Evolutionary conservation across 2,113 vertebrate genomes (phyloP).

Genomic region (Centropus bengalensis): DNA sequence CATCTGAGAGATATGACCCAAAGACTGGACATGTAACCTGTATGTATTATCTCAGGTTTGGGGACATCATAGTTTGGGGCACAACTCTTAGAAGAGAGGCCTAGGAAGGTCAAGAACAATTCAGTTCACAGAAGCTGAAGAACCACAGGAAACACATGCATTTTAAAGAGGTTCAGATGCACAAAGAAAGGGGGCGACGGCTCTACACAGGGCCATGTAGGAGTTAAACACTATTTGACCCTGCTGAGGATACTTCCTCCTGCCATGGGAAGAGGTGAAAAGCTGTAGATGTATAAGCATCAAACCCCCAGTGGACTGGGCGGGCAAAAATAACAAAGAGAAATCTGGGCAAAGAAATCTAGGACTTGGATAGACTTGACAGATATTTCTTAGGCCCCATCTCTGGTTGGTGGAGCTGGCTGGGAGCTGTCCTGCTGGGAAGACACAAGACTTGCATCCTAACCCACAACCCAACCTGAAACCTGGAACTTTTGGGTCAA

Average conservation of each 20-base stretch:
- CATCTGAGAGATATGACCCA: not conserved
- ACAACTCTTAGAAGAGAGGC: not conserved
- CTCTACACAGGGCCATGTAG: not conserved
- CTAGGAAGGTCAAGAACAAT: not conserved
- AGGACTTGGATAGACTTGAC: not conserved
- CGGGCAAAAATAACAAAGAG: not conserved
- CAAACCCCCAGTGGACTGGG: not conserved
- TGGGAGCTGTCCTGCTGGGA: not conserved
- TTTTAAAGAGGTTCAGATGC: fast-evolving
- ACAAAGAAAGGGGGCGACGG: not conserved
- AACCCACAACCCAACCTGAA: not conserved
- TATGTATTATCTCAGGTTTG: not conserved
- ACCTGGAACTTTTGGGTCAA: not conserved
- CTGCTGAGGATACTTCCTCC: not conserved
- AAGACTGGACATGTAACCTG: not conserved
- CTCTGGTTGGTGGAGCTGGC: fast-evolving
- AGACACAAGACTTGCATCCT: not conserved
- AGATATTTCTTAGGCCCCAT: not conserved
- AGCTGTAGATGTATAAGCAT: not conserved
- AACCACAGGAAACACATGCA: not conserved
- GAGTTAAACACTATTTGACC: not conserved
- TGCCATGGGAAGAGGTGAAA: not conserved
- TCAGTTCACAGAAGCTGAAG: not conserved
- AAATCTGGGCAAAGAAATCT: not conserved
- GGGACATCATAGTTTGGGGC: fast-evolving